Evolutionary conservation across 1,140 invertebrate species (phyloP), one percentile per base, ranked within the genome.

Genomic region (Drosophila novamexicana): DNA sequence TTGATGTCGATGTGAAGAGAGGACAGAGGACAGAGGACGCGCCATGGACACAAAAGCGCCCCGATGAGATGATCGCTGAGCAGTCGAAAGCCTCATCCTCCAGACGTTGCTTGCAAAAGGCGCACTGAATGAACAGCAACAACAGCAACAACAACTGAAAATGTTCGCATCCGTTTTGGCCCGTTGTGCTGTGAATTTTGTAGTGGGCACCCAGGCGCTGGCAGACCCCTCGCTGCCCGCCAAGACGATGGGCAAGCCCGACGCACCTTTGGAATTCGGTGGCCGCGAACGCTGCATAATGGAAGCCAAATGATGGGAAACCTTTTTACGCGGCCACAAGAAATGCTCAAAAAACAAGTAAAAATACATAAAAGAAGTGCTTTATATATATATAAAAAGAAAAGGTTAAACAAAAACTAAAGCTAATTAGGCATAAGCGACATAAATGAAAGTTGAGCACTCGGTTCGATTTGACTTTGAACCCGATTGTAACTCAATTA

Each of bases 231-330:
- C 42, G 14, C 34, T 36, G 6, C 16, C 39, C 62, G 40, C 57
- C 65, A 4, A 29, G 22, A 29, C 22, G 22, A 61, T 72, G 62
- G 32, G 42, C 66, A 82, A 83, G 76, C 66, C 77, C 79, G 82
- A 73, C 67, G 67, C 70, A 80, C 68, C 84, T 84, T 74, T 84
- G 84, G 84, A 89, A 89, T 89, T 89, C 84, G 80, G 84, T 89
- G 84, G 84, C 84, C 63, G 84, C 81, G 80, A 89, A 88, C 83
- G 83, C 83, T 88, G 83, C 84, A 89, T 89, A 89, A 89, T 89
- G 85, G 74, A 70, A 89, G 80, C 85, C 84, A 89, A 89, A 89
- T 89, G 84, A 89, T 89, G 84, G 84, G 84, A 89, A 89, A 84
- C 74, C 88, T 89, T 88, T 82, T 89, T 90, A 53, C 65, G 45